phyloP scores from a whole-genome alignment of 2,888 invertebrate genomes.

The Aethes cnicana region DNA sequence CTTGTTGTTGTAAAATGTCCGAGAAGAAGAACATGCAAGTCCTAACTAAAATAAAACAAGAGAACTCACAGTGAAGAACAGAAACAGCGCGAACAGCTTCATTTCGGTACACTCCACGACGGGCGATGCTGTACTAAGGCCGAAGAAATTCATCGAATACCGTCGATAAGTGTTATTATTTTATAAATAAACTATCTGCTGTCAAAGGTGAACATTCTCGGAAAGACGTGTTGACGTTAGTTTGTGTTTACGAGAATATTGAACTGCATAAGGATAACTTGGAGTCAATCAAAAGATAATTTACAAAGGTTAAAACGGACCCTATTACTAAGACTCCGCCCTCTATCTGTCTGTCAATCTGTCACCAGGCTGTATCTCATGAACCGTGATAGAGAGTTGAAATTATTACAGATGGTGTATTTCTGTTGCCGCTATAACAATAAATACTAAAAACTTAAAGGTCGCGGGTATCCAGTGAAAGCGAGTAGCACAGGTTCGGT shows the following conservation, averaged over 20 bases:
- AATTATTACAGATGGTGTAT: too few species aligned
- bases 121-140: constrained; percentile 5
- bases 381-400: too few species aligned
- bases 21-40: too few species aligned
- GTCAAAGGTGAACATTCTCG: constrained; percentile 30
- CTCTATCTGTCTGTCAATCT: too few species aligned
- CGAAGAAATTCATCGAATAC: constrained; percentile 10
- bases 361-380: too few species aligned
- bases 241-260: constrained; percentile 24
- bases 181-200: constrained; percentile 21
- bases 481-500: too few species aligned
- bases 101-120: constrained; percentile 16
- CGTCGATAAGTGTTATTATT: constrained; percentile 14
- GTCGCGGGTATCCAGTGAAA: too few species aligned
- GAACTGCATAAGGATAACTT: constrained; percentile 8
- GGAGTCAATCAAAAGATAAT: background rate
- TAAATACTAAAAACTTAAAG: too few species aligned
- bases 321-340: too few species aligned
- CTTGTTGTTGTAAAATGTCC: too few species aligned
- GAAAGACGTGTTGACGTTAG: constrained; percentile 23
- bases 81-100: constrained; percentile 18
- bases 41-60: background rate
- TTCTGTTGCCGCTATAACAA: too few species aligned
- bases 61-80: constrained; percentile 16
- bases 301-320: too few species aligned